A percentile compares a stretch with the other conserved stretches of the same genome.
These are phyloP conservation scores for zebrafish (Danio rerio) DNA, from an alignment of 2,113 vertebrate genomes.

Conservation along the genomic window GRCz12tu NC_133191.1:11116501-11117000, in stretches of 20 bases:
- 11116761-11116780: background rate
- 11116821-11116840: background rate
- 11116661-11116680: background rate
- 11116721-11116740: too few species aligned
- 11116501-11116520: too few species aligned
- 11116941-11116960: conserved; percentile 14
- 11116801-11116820: conserved; percentile 41
- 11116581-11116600: background rate
- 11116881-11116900: conserved; percentile 14
- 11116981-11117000: background rate
- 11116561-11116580: background rate
- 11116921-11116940: background rate
- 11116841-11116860: conserved; percentile 18
- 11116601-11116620: background rate
- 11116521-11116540: too few species aligned
- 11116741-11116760: background rate
- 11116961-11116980: background rate
- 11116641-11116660: too few species aligned
- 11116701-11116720: background rate
- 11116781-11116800: conserved; percentile 5
- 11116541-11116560: too few species aligned
- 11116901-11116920: background rate
- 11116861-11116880: conserved; percentile 33
- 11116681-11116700: background rate
- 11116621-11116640: too few species aligned